A percentile compares a stretch with the other conserved stretches of the same genome.
Conservation (phyloP, 37 sponge, comb jelly and placozoan genomes). For the Axinella damicornis region DNA sequence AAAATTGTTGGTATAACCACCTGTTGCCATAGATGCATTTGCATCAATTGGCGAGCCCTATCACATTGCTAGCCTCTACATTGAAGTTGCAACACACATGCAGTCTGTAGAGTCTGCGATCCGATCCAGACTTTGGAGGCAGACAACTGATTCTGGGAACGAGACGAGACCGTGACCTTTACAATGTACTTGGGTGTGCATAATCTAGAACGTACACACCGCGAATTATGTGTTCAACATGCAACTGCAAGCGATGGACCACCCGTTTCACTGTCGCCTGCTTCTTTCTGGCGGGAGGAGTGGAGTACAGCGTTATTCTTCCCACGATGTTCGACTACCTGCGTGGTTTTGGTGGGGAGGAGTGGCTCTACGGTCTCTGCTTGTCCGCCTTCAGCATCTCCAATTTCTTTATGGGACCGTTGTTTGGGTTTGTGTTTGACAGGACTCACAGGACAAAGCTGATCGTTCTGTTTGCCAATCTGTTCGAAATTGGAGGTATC, state of each 20-base stretch:
- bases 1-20: too few relatives aligned
- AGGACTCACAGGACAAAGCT: constrained; percentile 67
- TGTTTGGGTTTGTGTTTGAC: constrained; percentile 83
- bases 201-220: too few relatives aligned
- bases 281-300: constrained; percentile 80
- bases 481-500: constrained; percentile 92
- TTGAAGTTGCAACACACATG: too few relatives aligned
- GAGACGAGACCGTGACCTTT: too few relatives aligned
- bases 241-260: constrained; percentile 32
- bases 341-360: constrained; percentile 18
- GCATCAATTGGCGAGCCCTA: too few relatives aligned
- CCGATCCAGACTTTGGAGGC: too few relatives aligned
- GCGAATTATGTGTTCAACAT: too few relatives aligned
- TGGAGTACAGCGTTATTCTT: constrained; percentile 86
- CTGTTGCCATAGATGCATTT: too few relatives aligned
- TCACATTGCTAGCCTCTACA: too few relatives aligned
- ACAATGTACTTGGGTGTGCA: too few relatives aligned
- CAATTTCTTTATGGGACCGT: constrained; percentile 74
- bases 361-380: constrained; percentile 82
- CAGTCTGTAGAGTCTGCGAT: too few relatives aligned
- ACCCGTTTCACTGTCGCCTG: constrained; percentile 48
- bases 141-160: too few relatives aligned
- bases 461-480: constrained; percentile 66
- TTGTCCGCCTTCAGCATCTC: constrained; percentile 88
- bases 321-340: constrained; percentile 85